phyloP scores from a whole-genome alignment of 2,888 invertebrate species.

The Melinaea marsaeus region DNA sequence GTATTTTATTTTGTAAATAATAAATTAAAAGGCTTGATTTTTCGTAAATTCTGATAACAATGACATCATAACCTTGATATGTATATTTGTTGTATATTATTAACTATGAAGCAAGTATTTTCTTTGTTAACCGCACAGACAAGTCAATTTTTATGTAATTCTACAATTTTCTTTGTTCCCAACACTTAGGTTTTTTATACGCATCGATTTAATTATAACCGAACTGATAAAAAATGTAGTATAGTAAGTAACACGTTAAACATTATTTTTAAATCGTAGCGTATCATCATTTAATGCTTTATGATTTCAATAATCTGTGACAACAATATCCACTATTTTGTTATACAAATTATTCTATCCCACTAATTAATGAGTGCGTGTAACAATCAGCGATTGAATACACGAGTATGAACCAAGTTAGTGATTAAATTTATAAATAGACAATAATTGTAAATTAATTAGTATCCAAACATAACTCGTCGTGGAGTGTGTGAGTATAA shows the following conservation, averaged over 20 bases:
- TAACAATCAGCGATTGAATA: slow-evolving; percentile 15
- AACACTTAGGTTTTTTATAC: too few species aligned
- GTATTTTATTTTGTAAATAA: too few species aligned
- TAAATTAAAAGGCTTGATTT: too few species aligned
- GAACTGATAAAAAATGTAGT: neutral
- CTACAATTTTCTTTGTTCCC: too few species aligned
- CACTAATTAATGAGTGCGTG: slow-evolving; percentile 14
- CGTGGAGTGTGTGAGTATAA: neutral
- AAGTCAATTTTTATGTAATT: too few species aligned
- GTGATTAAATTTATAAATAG: slow-evolving; percentile 15
- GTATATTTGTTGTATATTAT: too few species aligned
- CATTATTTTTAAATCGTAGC: neutral
- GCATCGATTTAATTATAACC: too few species aligned
- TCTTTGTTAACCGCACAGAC: too few species aligned
- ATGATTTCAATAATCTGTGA: neutral
- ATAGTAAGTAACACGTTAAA: neutral
- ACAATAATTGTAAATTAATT: slow-evolving; percentile 14
- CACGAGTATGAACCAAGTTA: slow-evolving; percentile 7
- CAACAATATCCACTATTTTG: neutral
- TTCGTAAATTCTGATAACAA: too few species aligned
- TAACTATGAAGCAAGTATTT: too few species aligned
- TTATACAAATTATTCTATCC: neutral
- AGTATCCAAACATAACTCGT: slow-evolving; percentile 10
- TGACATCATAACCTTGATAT: too few species aligned
- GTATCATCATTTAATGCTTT: neutral